Evolutionary conservation across 2,797 vertebrate species (phyloP).

Genomic region (Acanthiza pusilla): DNA sequence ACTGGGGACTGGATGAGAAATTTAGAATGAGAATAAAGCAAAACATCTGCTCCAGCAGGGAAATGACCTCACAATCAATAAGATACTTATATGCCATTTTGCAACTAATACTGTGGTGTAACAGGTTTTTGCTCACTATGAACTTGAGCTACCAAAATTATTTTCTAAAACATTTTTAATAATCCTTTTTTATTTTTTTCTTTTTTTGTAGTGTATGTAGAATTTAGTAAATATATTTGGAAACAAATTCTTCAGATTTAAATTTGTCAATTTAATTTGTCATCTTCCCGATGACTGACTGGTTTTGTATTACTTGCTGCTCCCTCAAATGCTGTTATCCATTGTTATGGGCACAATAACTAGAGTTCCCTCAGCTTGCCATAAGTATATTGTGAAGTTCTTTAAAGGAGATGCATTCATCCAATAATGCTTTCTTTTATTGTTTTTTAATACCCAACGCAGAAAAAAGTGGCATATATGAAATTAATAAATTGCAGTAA

Average conservation of each 20-base stretch:
- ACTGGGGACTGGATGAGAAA: background rate
- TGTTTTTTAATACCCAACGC: background rate
- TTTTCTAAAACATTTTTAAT: background rate
- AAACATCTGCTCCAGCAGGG: background rate
- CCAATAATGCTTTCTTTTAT: background rate
- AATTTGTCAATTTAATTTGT: background rate
- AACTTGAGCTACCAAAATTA: background rate
- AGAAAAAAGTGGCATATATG: background rate
- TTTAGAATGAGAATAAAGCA: background rate
- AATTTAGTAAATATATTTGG: background rate
- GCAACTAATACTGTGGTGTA: background rate
- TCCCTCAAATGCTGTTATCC: background rate
- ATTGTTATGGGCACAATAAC: background rate
- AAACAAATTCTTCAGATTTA: background rate
- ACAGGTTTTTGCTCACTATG: background rate
- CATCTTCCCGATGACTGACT: background rate
- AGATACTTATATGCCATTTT: background rate
- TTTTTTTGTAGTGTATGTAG: background rate
- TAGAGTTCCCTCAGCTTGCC: background rate
- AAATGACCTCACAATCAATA: background rate
- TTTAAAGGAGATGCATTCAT: background rate
- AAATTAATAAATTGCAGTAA: background rate
- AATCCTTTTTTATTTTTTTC: no score
- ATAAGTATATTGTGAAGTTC: background rate
- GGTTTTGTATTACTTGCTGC: background rate